phyloP scores from a whole-genome alignment of 30 jellyfish, hydroid and myxozoan genomes.

The Pseudorhiza aurosa region DNA sequence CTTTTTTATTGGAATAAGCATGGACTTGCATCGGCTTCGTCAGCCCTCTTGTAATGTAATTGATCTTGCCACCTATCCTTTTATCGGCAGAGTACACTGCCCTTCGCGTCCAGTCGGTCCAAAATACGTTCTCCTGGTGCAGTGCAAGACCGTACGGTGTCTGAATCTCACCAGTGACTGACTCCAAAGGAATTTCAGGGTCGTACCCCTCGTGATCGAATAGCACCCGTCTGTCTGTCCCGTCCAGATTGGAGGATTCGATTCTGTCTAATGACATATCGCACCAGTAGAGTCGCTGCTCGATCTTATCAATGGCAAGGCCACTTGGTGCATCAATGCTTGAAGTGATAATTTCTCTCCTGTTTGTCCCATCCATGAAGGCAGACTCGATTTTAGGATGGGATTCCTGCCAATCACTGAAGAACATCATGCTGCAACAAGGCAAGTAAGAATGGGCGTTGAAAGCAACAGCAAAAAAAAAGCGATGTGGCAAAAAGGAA shows the following conservation, averaged over 20 bases:
- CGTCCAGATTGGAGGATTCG: slow-evolving; percentile 56
- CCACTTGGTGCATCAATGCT: slow-evolving; percentile 83
- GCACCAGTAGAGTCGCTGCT: slow-evolving; percentile 72
- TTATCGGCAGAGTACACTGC: slow-evolving; percentile 67
- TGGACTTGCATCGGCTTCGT: slow-evolving; percentile 55
- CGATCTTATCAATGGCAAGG: slow-evolving; percentile 77
- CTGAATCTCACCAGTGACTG: slow-evolving; percentile 64
- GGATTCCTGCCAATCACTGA: slow-evolving; percentile 84
- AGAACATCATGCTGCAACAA: slow-evolving; percentile 65
- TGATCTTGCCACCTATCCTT: slow-evolving; percentile 57
- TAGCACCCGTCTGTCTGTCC: slow-evolving; percentile 51
- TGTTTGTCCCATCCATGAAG: slow-evolving; percentile 84
- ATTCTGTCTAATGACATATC: slow-evolving; percentile 68
- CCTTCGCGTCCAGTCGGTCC: slow-evolving; percentile 95
- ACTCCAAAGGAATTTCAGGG: slow-evolving; percentile 31
- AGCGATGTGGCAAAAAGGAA: no score
- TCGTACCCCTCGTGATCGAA: slow-evolving; percentile 44
- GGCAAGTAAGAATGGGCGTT: no score
- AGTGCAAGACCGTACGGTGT: slow-evolving; percentile 82
- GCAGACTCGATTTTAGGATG: slow-evolving; percentile 89
- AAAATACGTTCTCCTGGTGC: slow-evolving; percentile 66
- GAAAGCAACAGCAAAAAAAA: no score
- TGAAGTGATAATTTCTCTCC: slow-evolving; percentile 46
- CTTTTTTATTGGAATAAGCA: slow-evolving; percentile 26
- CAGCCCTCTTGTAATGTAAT: slow-evolving; percentile 35